These are phyloP conservation scores for Labeo catla DNA, from an alignment of 2,113 vertebrate genomes.

Conservation along the genomic window DNA sequence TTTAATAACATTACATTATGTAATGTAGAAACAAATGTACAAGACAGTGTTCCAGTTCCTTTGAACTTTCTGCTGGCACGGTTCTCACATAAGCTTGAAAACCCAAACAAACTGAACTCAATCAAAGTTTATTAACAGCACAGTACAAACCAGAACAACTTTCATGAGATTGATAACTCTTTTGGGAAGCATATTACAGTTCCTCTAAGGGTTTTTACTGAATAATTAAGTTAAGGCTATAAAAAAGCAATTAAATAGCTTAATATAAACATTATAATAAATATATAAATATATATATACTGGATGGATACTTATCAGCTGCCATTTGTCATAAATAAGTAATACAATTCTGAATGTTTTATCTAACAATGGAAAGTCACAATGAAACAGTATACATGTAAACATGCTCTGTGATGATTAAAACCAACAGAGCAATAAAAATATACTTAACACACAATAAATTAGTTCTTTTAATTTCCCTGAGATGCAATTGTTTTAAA, in stretches of 20 bases:
- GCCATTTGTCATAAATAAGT: conserved; percentile 17
- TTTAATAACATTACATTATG: not conserved
- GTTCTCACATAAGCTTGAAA: not conserved
- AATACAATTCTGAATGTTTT: not conserved
- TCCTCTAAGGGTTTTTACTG: not conserved
- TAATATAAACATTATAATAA: conserved; percentile 39
- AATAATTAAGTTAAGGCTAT: conserved; percentile 9
- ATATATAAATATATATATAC: conserved; percentile 42
- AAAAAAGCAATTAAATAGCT: conserved; percentile 18
- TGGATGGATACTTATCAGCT: not conserved
- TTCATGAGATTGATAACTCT: not conserved
- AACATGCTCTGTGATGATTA: conserved; percentile 35
- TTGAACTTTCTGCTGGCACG: not conserved
- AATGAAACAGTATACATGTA: conserved; percentile 25
- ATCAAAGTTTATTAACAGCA: conserved; percentile 1
- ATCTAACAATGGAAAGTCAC: conserved; percentile 15
- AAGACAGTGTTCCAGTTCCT: not conserved
- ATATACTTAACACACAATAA: conserved; percentile 13
- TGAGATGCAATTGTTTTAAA: not conserved
- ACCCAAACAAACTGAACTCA: not conserved
- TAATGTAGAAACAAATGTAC: not conserved
- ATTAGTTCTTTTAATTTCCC: conserved; percentile 7
- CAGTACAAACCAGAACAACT: conserved; percentile 21
- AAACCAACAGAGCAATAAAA: conserved; percentile 28
- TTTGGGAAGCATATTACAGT: conserved; percentile 2